Conservation (phyloP, 2,888 invertebrate genomes). For the Argyresthia albistria region DNA sequence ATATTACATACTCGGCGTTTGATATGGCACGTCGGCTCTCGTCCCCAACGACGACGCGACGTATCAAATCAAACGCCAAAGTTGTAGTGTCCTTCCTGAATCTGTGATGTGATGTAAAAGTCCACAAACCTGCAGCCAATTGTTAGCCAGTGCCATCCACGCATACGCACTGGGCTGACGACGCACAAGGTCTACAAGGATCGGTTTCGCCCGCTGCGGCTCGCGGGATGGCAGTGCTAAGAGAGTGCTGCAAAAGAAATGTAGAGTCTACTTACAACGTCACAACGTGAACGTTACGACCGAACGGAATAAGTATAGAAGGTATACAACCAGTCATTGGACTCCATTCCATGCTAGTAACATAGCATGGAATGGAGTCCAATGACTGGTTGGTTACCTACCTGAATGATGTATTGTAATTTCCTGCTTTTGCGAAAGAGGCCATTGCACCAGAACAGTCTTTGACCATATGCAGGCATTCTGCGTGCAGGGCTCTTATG, state of each 20-base stretch:
- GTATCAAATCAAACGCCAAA: too few species aligned
- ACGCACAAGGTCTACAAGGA: conserved; percentile 40
- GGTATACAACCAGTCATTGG: too few species aligned
- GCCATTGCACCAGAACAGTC: background rate
- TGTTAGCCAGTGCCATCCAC: conserved; percentile 51
- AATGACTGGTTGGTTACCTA: background rate
- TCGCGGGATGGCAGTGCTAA: conserved; percentile 34
- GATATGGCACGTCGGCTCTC: too few species aligned
- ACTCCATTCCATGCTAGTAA: too few species aligned
- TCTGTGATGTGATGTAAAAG: background rate
- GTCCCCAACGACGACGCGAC: too few species aligned
- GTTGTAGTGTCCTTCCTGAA: too few species aligned
- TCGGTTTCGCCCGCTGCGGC: conserved; percentile 21
- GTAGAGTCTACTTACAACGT: too few species aligned
- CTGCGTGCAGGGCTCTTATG: conserved; percentile 43
- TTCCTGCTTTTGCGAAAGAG: background rate
- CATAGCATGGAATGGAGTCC: too few species aligned
- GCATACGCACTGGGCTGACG: conserved; percentile 49
- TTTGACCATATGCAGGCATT: conserved; percentile 16
- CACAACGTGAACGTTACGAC: too few species aligned
- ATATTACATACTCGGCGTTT: too few species aligned
- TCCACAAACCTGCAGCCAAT: conserved; percentile 34
- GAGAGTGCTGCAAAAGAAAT: conserved; percentile 25
- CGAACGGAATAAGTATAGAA: too few species aligned
- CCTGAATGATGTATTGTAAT: background rate